Base-by-base conservation (phyloP, 1,140 invertebrate species). In the Drosophila subpulchrella region DNA sequence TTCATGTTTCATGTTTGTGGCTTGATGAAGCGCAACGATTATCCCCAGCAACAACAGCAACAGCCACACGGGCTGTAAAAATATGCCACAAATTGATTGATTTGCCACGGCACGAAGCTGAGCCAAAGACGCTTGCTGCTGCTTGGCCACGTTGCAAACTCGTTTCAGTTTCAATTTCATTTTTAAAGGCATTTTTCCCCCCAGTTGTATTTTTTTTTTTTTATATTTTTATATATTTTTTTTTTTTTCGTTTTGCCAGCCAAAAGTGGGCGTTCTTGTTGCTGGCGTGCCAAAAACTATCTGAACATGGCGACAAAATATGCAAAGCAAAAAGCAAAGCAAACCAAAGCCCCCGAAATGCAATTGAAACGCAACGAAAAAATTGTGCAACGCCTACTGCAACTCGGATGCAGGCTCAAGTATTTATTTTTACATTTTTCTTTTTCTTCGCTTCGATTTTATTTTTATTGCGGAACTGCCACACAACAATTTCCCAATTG, bases 1-100 rank as follows among this genome's bases (percentile, higher is more conserved):
- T 89, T 89, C 76, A 89, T 80, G 83, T 89, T 89, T 83, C 83
- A 89, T 88, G 84, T 89, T 88, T 88, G 79, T 83, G 72, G 83
- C 83, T 79, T 89, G 83, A 89, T 88, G 84, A 88, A 89, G 82
- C 79, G 76, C 83, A 89, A 74, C 83, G 84, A 89, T 89, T 88
- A 88, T 88, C 83, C 80, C 51, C 82, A 47, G 42, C 58, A 72
- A 53, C 73, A 77, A 32, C 72, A 67, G 39, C 75, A 63, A 17
- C 62, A 13, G 38, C 51, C 68, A 62, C 63, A 71, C 67, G 65
- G 67, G 67, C 67, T 58, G 60, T 75, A 76, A 68, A 81, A 86
- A 84, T 81, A 85, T 77, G 73, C 72, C 65, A 59, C 74, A 86
- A 90, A 90, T 86, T 90, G 86, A 90, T 90, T 90, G 86, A 90